A percentile compares a stretch with the other conserved stretches of the same genome.
These are phyloP conservation scores for Clupea harengus DNA, from an alignment of 2,113 vertebrate genomes.

Conservation along the genomic window DNA sequence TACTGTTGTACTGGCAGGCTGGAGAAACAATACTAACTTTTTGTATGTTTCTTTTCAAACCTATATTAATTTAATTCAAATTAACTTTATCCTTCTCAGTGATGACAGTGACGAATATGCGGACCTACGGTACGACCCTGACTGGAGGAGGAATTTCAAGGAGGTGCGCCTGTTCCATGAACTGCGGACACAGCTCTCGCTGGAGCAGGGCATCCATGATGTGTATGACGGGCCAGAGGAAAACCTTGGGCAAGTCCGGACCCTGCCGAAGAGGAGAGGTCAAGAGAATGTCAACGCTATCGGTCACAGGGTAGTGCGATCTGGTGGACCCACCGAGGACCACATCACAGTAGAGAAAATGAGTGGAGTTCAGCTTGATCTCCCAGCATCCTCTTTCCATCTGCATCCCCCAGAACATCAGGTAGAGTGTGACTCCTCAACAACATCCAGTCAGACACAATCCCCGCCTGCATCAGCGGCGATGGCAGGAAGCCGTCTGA, in stretches of 20 bases:
- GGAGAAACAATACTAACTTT: too few species aligned
- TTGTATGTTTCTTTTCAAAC: background rate
- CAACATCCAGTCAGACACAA: background rate
- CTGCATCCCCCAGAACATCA: constrained; percentile 43
- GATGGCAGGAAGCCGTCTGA: background rate
- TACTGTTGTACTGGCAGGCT: too few species aligned
- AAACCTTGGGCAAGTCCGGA: background rate
- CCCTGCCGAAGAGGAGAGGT: constrained; percentile 37
- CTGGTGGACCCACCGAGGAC: background rate
- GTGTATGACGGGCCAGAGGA: constrained; percentile 25
- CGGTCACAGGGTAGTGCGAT: constrained; percentile 15
- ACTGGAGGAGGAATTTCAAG: constrained; percentile 70
- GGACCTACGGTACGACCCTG: constrained; percentile 71
- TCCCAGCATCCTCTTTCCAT: constrained; percentile 47
- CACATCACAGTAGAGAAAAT: background rate
- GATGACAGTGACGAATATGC: constrained; percentile 63
- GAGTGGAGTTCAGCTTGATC: background rate
- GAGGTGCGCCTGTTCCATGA: constrained; percentile 28
- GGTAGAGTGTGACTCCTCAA: background rate
- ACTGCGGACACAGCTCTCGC: background rate
- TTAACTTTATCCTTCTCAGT: background rate
- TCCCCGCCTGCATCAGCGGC: background rate
- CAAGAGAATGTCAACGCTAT: background rate
- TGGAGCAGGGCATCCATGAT: constrained; percentile 4
- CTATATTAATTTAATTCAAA: background rate